Evolutionary conservation across 2,888 invertebrate species (phyloP), one percentile per base, ranked within the genome.

Genomic region (Urechis unicinctus): DNA sequence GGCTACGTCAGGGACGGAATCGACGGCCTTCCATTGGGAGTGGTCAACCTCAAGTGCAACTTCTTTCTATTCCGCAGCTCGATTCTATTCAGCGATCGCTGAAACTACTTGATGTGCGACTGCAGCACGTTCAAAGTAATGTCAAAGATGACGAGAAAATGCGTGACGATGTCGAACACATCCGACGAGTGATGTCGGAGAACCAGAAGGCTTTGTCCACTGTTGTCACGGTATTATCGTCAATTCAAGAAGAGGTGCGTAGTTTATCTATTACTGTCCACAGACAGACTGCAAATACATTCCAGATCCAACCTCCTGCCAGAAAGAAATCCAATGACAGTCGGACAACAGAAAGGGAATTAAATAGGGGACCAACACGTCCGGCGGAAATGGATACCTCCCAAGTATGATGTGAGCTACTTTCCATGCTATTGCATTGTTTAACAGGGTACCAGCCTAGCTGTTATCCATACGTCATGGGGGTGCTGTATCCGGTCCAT

Each of bases 201-300:
- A 78, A 77, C 61, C 76, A 77, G 56, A 77, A 78, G 59, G 77
- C 76, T 5, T 64, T 77, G 62, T 69, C 67, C 52, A 75, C 75
- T 52, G 71, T 78, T 22, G 73, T 78, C 21, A 72, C 73, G 31
- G 77, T 75, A 21, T 64, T 78, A 49, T 62, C 71, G 36, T 74
- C 75, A 53, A 75, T 78, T 56, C 77, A 78, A 60, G 61, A 61
- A 21, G 61, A 61, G 51, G 61, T 61, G 43, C 54, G 58, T 9
- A 42, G 26, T n/a, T 45, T 59, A n/a, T 49, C 49, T 28, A 50
- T 59, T 36, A 36, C 56, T 13, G 53, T 59, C 25, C 56, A 57
- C 41, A 43, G 49, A 5, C 57, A 60, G 49, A 57, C 55, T 53
- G 36, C 50, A 4, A 60, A 53, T 49, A 58, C 58, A 9, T 41